Evolutionary conservation across 2,113 vertebrate genomes (phyloP).

Genomic region (Bucco capensis): DNA sequence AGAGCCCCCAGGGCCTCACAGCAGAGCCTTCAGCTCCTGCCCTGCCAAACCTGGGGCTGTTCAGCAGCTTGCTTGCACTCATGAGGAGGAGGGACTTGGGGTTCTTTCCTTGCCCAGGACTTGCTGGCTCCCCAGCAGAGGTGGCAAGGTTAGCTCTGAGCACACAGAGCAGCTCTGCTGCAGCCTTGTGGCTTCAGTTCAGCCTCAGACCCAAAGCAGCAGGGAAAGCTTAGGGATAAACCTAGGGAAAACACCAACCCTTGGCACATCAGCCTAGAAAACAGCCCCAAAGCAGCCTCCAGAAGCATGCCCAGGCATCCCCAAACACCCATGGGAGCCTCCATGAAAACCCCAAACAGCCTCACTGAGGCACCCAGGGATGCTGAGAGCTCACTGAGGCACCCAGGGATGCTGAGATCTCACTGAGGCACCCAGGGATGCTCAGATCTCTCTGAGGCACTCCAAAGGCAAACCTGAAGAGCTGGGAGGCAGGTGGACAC

Average conservation of each 20-base stretch:
- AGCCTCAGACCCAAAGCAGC: background rate
- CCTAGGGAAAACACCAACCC: accelerated
- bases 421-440: too few relatives aligned
- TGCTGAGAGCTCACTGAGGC: background rate
- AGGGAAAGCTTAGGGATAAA: background rate
- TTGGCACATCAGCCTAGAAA: background rate
- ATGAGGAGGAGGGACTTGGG: accelerated
- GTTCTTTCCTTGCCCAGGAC: background rate
- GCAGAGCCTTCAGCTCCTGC: background rate
- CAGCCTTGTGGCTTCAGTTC: background rate
- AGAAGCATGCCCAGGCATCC: background rate
- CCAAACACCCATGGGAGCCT: accelerated
- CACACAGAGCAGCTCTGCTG: background rate
- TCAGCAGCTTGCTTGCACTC: background rate
- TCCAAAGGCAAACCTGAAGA: background rate
- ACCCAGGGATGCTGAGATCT: background rate
- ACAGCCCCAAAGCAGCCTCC: background rate
- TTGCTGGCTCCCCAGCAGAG: too few relatives aligned
- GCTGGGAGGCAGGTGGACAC: too few relatives aligned
- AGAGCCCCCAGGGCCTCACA: accelerated
- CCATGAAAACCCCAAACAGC: accelerated
- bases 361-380: accelerated
- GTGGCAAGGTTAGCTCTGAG: background rate
- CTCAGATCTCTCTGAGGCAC: accelerated
- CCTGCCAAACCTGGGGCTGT: background rate